Conservation (phyloP, 2,113 vertebrate genomes). For the Ranitomeya imitator region DNA sequence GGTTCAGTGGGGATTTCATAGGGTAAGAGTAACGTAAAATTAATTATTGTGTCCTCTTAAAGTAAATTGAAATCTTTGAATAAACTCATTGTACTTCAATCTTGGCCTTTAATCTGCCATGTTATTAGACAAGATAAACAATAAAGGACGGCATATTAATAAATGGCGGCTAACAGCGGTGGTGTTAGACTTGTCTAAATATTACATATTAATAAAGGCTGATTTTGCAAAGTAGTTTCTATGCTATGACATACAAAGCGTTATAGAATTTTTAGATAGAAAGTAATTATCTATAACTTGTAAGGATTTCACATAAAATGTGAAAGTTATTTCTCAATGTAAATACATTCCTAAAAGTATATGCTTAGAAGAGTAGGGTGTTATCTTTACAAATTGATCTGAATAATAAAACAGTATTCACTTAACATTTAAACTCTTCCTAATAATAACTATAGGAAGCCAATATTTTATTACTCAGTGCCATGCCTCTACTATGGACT, state of each 20-base stretch:
- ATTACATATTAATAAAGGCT: not conserved
- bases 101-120: conserved; percentile 30
- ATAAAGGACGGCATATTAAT: conserved; percentile 5
- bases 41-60: conserved; percentile 2
- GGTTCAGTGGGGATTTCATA: conserved; percentile 14
- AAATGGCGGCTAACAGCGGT: conserved; percentile 3
- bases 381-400: not conserved
- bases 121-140: conserved; percentile 28
- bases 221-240: not conserved
- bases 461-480: not conserved
- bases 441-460: not conserved
- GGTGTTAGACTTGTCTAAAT: not conserved
- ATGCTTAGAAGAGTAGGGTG: not conserved
- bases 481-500: not conserved
- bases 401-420: not conserved
- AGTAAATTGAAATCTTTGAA: conserved; percentile 1
- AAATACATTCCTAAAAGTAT: not conserved
- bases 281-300: not conserved
- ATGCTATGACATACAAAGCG: not conserved
- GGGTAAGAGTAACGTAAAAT: conserved; percentile 3
- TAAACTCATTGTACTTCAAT: not conserved
- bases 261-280: not conserved
- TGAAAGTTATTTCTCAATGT: not conserved
- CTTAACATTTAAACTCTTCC: not conserved
- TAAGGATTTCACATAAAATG: not conserved